Base-by-base conservation (phyloP, 2,888 invertebrate species). In the Gonocerus acuteangulatus region DNA sequence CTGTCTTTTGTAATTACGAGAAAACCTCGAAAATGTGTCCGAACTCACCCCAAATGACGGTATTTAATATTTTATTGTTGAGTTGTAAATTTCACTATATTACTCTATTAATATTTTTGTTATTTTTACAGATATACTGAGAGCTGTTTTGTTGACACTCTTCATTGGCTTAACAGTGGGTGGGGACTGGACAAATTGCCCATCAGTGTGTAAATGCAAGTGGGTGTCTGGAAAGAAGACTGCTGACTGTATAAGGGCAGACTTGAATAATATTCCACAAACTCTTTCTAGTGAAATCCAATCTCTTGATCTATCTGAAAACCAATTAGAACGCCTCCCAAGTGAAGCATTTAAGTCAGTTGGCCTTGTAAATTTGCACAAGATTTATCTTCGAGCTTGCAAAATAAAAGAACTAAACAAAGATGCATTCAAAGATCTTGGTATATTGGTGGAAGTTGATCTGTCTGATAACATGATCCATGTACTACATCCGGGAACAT, bases 151-250 rank as follows among this genome's bases (percentile, higher is more conserved):
- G 18, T 23, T 45, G 15, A 18, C 42, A 16, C 23, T 57, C 27
- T 32, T 57, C 32, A 27, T 57, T 6, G 57, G 57, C 13, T 42
- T 61, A 18, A 32, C 64, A 16, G 60, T 58, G 7, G 63, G 66
- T 42, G 42, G 22, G 19, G 74, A 75, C 69, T 82, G 82, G 73
- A 77, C 77, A 27, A 79, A 80, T 71, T 87, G 86, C 73, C 80
- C 82, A 9, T 72, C 78, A 66, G 77, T 78, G 61, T 93, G 93
- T 77, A 83, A 84, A 71, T 93, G 93, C 73, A 84, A 85, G 66
- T 93, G 93, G 92, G 83, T 83, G 23, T 84, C 85, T 63, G 91
- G 92, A 4, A 89, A 86, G 73, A 89, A 87, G 72, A 84, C 84
- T 19, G 92, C 90, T 1, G 87, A 89, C 68, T 94, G 94, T 73